Conservation (phyloP, 2,113 vertebrate genomes). For the Empidonax alnorum region DNA sequence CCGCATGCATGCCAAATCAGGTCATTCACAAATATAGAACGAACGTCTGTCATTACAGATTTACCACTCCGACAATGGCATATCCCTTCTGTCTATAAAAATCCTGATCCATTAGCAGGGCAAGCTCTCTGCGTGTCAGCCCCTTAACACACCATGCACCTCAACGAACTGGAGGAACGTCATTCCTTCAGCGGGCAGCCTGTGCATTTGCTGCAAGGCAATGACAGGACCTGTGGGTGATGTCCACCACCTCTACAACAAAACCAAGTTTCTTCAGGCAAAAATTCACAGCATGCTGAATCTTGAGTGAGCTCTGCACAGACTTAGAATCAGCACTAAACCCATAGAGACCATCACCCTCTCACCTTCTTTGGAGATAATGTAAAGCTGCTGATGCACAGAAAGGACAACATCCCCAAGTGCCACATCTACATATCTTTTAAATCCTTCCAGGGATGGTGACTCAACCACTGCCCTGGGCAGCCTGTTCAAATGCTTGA, state of each 20-base stretch:
- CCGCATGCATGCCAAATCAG: constrained; percentile 79
- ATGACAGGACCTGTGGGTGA: not conserved
- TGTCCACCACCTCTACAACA: not conserved
- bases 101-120: constrained; percentile 65
- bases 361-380: not conserved
- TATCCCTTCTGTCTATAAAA: constrained; percentile 75
- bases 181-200: constrained; percentile 23
- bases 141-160: constrained; percentile 35
- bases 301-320: not conserved
- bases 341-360: not conserved
- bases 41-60: constrained; percentile 81
- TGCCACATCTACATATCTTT: not conserved
- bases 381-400: not conserved
- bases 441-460: not conserved
- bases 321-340: not conserved
- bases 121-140: not conserved
- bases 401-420: not conserved
- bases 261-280: not conserved
- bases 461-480: not conserved
- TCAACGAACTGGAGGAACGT: not conserved
- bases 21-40: constrained; percentile 82
- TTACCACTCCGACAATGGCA: constrained; percentile 69
- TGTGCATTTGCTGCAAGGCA: not conserved
- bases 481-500: not conserved
- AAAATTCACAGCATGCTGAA: not conserved